These are phyloP conservation scores for Clupea harengus DNA, from an alignment of 2,113 vertebrate species.

Conservation along the genomic window DNA sequence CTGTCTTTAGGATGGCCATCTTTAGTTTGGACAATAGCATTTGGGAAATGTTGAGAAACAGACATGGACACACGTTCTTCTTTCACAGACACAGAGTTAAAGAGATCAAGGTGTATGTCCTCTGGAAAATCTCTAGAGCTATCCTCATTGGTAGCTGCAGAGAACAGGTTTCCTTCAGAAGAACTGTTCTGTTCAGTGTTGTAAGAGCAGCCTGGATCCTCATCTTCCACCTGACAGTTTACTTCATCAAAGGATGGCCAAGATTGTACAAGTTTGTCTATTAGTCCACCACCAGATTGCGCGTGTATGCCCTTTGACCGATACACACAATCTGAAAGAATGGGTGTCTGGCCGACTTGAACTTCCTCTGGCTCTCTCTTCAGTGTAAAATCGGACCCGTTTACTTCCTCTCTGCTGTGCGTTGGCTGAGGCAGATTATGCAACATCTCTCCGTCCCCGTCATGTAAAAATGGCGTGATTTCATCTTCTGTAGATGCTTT, in stretches of 20 bases:
- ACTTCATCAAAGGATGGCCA: not conserved
- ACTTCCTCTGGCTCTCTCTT: not conserved
- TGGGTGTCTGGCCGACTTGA: not conserved
- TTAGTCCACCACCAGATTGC: not conserved
- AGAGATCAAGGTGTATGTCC: not conserved
- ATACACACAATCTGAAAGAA: not conserved
- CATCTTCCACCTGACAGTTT: not conserved
- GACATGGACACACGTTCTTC: not conserved
- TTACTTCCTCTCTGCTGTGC: not conserved
- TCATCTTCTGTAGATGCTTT: not conserved
- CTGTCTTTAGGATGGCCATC: not conserved
- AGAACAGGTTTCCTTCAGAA: not conserved
- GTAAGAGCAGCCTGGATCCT: constrained; percentile 9
- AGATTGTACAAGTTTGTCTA: not conserved
- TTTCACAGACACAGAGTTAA: not conserved
- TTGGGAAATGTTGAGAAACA: not conserved
- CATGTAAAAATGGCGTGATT: not conserved
- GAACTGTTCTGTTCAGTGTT: not conserved
- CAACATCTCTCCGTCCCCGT: not conserved
- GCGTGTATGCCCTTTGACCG: not conserved
- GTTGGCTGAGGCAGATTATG: not conserved
- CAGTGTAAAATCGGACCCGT: not conserved
- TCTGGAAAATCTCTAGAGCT: not conserved
- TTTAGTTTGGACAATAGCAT: not conserved
- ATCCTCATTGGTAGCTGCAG: not conserved